Conservation (phyloP, 2,797 vertebrate species). For the Xiphorhynchus erythropygius region DNA sequence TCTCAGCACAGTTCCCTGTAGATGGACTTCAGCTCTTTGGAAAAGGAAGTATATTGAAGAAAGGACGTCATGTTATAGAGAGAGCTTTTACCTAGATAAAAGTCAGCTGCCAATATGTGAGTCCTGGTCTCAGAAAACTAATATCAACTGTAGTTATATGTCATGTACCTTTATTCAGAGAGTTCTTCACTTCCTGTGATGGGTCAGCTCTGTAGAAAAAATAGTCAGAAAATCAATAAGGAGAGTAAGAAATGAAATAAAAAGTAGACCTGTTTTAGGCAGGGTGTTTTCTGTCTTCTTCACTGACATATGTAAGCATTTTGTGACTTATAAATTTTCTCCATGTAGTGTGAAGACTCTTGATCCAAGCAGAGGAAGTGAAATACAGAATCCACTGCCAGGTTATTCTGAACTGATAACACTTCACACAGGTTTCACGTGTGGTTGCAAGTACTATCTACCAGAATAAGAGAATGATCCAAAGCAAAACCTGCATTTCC, state of each 20-base stretch:
- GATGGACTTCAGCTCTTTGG: not conserved
- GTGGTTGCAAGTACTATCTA: not conserved
- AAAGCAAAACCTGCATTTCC: not conserved
- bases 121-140: constrained; percentile 43
- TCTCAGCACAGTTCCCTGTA: not conserved
- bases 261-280: constrained; percentile 68
- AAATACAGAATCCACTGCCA: not conserved
- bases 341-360: not conserved
- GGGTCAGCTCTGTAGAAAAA: constrained; percentile 81
- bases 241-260: constrained; percentile 84
- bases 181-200: constrained; percentile 82
- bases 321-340: not conserved
- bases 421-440: not conserved
- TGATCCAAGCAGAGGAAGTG: not conserved
- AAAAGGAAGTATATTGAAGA: not conserved
- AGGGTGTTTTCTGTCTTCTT: constrained; percentile 51
- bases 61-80: not conserved
- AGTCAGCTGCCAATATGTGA: constrained; percentile 48
- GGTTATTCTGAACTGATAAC: not conserved
- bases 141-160: constrained; percentile 75
- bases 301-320: not conserved
- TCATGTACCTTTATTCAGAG: constrained; percentile 75
- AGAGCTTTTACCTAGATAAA: constrained; percentile 31
- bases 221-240: constrained; percentile 89
- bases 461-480: not conserved